Conservation (phyloP, 2,888 invertebrate species). For the Vannuccia rotundouncinata region DNA sequence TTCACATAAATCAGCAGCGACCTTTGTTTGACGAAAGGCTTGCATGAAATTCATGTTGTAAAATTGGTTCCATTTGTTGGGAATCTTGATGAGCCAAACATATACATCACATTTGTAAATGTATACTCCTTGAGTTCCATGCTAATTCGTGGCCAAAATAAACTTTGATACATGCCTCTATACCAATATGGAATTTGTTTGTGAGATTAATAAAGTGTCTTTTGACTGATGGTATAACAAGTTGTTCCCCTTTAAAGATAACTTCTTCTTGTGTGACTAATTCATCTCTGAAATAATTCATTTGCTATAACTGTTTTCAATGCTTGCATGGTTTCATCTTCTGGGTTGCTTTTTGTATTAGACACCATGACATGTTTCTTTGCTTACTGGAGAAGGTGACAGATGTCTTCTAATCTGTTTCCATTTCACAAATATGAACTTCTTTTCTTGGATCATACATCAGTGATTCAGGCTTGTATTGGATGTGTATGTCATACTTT, state of each 20-base stretch:
- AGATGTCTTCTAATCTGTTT: background rate
- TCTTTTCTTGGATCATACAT: background rate
- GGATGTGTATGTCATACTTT: background rate
- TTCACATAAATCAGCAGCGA: background rate
- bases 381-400: background rate
- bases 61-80: background rate
- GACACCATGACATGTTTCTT: background rate
- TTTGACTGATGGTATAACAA: background rate
- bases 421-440: background rate
- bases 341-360: background rate
- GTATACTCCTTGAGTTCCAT: background rate
- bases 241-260: background rate
- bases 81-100: background rate
- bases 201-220: background rate
- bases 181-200: background rate
- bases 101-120: background rate
- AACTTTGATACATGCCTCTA: background rate
- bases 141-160: background rate
- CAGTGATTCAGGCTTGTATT: background rate
- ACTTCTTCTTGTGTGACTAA: background rate
- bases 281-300: background rate
- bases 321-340: background rate
- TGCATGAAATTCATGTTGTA: background rate
- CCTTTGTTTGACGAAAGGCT: background rate
- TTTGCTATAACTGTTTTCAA: background rate